These are phyloP conservation scores for Scaptomyza cyrtandrae DNA, from an alignment of 2,888 invertebrate species.

Conservation along the genomic window DNA sequence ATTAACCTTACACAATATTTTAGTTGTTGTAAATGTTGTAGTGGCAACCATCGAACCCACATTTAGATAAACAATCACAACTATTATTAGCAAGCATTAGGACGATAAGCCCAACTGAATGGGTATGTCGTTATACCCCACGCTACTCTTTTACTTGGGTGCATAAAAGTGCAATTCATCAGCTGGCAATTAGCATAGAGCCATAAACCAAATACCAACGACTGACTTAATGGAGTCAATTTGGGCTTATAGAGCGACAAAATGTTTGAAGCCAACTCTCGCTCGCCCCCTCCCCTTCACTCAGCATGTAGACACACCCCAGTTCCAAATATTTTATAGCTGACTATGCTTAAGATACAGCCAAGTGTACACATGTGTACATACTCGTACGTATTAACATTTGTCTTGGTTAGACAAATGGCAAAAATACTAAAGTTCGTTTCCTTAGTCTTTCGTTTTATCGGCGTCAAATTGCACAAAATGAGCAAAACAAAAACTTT, in stretches of 20 bases:
- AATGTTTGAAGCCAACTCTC: constrained; percentile 39
- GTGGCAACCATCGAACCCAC: too few relatives aligned
- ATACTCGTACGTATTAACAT: constrained; percentile 2
- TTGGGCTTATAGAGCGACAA: constrained; percentile 40
- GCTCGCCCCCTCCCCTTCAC: constrained; percentile 4
- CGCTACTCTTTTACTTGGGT: not conserved
- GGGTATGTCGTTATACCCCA: not conserved
- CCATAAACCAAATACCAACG: constrained; percentile 38
- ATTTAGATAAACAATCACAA: too few relatives aligned
- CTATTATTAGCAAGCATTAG: not conserved
- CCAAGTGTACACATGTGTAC: not conserved
- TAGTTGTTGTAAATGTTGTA: too few relatives aligned
- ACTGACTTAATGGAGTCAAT: constrained; percentile 65
- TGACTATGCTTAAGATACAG: constrained; percentile 10
- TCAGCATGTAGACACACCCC: constrained; percentile 17
- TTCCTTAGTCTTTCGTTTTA: constrained; percentile 74
- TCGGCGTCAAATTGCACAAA: constrained; percentile 53
- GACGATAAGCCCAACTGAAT: not conserved
- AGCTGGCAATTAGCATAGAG: constrained; percentile 61
- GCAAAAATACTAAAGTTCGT: constrained; percentile 69
- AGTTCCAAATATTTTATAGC: constrained; percentile 30
- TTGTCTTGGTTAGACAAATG: constrained; percentile 15
- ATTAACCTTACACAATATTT: too few relatives aligned
- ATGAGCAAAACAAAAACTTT: constrained; percentile 49
- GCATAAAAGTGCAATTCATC: constrained; percentile 60